These are phyloP conservation scores for Geodia barretti DNA, from an alignment of 37 sponge, comb jelly and placozoan species.

Conservation along the genomic window DNA sequence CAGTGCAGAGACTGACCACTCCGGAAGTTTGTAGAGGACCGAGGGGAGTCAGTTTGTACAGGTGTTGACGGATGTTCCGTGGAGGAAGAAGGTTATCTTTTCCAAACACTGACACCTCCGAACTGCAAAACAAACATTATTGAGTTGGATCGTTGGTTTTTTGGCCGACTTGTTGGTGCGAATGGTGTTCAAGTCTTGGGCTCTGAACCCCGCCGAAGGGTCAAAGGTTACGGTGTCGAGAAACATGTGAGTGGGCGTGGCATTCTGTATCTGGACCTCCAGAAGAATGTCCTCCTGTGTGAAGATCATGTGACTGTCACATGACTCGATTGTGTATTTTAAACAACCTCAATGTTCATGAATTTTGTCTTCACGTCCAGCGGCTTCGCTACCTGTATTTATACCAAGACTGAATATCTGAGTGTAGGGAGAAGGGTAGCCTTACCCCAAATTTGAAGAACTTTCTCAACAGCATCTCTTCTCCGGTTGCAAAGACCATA, in stretches of 20 bases:
- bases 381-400: constrained; percentile 79
- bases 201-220: constrained; percentile 61
- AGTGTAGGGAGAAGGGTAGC: no score
- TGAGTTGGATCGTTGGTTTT: no score
- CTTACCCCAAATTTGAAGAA: constrained; percentile 88
- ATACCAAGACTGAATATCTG: no score
- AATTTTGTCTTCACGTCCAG: constrained; percentile 92
- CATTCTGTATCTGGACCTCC: constrained; percentile 88
- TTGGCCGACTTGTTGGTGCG: no score
- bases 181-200: constrained; percentile 45
- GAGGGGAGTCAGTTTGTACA: constrained; percentile 71
- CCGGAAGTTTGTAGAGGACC: constrained; percentile 7
- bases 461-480: constrained; percentile 74
- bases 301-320: neutral
- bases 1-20: constrained; percentile 50
- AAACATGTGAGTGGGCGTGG: constrained; percentile 70
- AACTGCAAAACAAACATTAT: no score
- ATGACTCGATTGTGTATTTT: neutral
- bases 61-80: constrained; percentile 71
- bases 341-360: constrained; percentile 33
- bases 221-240: constrained; percentile 81
- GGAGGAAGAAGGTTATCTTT: constrained; percentile 53
- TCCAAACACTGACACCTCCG: constrained; percentile 61
- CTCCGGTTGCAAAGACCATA: constrained; percentile 61
- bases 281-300: constrained; percentile 74